phyloP scores from a whole-genome alignment of 2,113 vertebrate species.

The Talpa occidentalis region DNA sequence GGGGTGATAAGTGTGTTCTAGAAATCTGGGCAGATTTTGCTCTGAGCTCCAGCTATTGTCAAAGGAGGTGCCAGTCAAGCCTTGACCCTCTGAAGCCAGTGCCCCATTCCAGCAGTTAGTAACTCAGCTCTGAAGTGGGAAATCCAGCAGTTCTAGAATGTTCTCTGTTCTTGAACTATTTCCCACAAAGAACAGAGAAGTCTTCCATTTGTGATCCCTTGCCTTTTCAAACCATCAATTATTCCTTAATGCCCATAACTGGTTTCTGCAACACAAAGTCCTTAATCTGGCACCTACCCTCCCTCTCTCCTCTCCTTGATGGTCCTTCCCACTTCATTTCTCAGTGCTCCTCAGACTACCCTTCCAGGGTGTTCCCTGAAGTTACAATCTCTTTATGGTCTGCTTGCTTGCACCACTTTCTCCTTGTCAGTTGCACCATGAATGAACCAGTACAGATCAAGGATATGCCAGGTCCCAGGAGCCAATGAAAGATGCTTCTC shows the following conservation, averaged over 20 bases:
- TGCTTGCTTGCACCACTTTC: fast-evolving
- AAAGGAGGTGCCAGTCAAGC: neutral
- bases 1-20: neutral
- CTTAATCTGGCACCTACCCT: neutral
- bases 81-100: neutral
- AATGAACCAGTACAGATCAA: neutral
- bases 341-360: neutral
- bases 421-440: neutral
- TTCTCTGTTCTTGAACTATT: neutral
- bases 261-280: neutral
- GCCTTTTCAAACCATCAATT: neutral
- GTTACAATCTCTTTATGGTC: neutral
- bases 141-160: neutral
- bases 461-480: neutral
- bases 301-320: fast-evolving
- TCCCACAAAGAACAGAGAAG: neutral
- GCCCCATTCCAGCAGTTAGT: neutral
- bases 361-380: neutral
- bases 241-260: neutral
- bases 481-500: neutral
- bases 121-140: neutral
- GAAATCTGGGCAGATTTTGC: neutral
- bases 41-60: neutral
- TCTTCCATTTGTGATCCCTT: neutral
- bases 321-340: neutral